These are phyloP conservation scores for Rhinolophus sinicus DNA, from an alignment of 2,113 vertebrate species.

Conservation along the genomic window DNA sequence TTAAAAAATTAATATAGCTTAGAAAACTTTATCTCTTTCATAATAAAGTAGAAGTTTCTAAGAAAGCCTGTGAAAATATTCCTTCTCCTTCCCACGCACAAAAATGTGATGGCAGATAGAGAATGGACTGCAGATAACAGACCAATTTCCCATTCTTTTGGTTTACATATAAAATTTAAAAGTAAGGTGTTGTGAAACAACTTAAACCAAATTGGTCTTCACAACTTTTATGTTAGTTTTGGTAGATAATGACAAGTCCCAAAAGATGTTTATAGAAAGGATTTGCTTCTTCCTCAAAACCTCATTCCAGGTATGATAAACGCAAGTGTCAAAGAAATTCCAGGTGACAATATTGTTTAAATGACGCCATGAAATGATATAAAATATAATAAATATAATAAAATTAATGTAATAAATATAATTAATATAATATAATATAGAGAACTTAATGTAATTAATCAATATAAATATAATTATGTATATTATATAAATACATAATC, in stretches of 20 bases:
- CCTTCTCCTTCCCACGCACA: slow-evolving; percentile 56
- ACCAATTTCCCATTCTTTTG: neutral
- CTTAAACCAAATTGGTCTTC: neutral
- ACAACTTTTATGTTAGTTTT: slow-evolving; percentile 44
- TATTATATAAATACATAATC: no score
- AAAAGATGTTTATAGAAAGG: neutral
- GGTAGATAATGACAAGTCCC: neutral
- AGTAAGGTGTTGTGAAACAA: slow-evolving; percentile 24
- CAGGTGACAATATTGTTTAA: neutral
- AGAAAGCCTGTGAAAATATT: slow-evolving; percentile 64
- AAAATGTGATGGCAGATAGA: slow-evolving; percentile 71
- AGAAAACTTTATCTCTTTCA: slow-evolving; percentile 46
- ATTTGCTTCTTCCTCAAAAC: neutral
- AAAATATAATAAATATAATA: neutral
- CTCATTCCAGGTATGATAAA: neutral
- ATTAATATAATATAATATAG: no score
- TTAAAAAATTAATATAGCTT: slow-evolving; percentile 27
- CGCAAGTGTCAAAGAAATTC: neutral
- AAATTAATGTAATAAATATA: no score
- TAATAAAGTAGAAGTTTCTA: slow-evolving; percentile 57
- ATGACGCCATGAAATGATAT: neutral
- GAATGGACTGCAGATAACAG: slow-evolving; percentile 30
- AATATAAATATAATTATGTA: no score
- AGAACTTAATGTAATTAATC: no score
- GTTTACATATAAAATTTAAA: slow-evolving; percentile 48